A percentile compares a stretch with the other conserved stretches of the same genome.
Evolutionary conservation across 2,113 vertebrate species (phyloP).

Genomic region (Rhodinocichla rosea): DNA sequence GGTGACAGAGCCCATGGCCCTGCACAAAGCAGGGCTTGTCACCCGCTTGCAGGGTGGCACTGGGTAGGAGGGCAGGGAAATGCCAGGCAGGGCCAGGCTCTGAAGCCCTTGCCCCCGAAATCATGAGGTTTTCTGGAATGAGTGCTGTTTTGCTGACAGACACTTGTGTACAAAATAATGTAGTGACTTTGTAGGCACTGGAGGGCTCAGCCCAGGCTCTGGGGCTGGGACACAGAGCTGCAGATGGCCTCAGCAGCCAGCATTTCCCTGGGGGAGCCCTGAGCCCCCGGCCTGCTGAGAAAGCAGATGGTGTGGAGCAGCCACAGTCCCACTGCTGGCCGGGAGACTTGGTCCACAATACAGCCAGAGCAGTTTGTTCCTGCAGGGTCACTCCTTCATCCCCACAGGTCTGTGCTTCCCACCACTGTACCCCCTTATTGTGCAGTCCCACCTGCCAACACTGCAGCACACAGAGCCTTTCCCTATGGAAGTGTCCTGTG

Average conservation of each 20-base stretch:
- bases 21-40: not conserved
- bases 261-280: not conserved
- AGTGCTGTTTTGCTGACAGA: rapidly evolving
- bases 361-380: not conserved
- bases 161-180: rapidly evolving
- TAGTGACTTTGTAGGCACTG: not conserved
- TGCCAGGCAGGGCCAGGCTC: not conserved
- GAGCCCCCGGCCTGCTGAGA: not conserved
- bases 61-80: not conserved
- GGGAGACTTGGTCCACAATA: too few relatives aligned
- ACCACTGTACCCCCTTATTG: not conserved
- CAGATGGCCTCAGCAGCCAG: rapidly evolving
- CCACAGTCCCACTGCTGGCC: rapidly evolving
- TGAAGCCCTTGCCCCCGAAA: rapidly evolving
- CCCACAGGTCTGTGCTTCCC: not conserved
- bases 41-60: rapidly evolving
- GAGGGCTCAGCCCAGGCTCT: rapidly evolving
- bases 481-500: not conserved
- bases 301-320: not conserved
- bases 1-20: rapidly evolving
- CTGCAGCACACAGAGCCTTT: not conserved
- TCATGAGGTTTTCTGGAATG: rapidly evolving
- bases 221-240: rapidly evolving
- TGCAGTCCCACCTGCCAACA: too few relatives aligned
- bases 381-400: not conserved